These are phyloP conservation scores for Atherix ibis DNA, from an alignment of 2,888 invertebrate species.

Conservation along the genomic window DNA sequence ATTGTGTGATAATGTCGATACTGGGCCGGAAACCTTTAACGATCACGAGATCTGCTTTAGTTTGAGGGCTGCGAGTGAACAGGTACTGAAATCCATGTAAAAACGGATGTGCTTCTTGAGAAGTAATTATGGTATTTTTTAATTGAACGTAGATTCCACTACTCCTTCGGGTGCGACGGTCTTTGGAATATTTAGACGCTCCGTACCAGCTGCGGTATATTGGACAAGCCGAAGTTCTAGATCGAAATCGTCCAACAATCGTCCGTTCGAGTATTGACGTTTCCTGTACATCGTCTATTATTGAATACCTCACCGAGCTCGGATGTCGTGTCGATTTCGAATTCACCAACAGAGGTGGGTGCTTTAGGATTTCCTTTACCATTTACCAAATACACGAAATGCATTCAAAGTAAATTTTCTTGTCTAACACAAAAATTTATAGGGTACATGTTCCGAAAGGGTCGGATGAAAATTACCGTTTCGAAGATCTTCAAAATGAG, in stretches of 20 bases:
- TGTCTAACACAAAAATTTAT: too few relatives aligned
- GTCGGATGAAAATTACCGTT: constrained; percentile 92
- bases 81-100: too few relatives aligned
- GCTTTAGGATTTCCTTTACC: neutral
- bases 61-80: constrained; percentile 50
- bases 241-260: constrained; percentile 76
- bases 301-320: constrained; percentile 82
- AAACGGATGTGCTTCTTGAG: too few relatives aligned
- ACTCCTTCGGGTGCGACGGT: constrained; percentile 66
- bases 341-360: constrained; percentile 67
- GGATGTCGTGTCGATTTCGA: constrained; percentile 88
- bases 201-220: constrained; percentile 78
- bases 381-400: neutral
- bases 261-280: constrained; percentile 87
- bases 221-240: constrained; percentile 79
- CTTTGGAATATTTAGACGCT: constrained; percentile 50
- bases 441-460: constrained; percentile 83
- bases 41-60: constrained; percentile 88
- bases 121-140: too few relatives aligned
- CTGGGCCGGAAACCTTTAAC: constrained; percentile 78
- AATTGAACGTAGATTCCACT: constrained; percentile 50
- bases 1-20: constrained; percentile 83
- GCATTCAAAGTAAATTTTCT: too few relatives aligned
- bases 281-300: constrained; percentile 75
- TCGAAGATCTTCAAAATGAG: constrained; percentile 83